Conservation (phyloP, 2,113 vertebrate species). For the Lophius piscatorius region DNA sequence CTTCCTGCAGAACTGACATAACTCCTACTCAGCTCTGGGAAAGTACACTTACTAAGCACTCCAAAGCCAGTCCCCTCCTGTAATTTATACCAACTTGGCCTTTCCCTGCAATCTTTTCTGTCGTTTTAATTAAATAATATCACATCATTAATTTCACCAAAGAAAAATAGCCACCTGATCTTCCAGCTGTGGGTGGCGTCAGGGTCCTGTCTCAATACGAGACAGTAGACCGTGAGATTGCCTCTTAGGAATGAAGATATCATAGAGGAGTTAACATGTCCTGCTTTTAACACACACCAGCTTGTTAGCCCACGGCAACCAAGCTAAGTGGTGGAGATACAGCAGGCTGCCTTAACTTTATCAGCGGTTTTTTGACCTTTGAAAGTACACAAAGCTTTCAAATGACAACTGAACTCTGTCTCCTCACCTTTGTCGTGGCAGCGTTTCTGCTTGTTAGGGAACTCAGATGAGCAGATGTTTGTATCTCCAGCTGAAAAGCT, state of each 20-base stretch:
- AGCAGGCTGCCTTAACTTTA: constrained; percentile 56
- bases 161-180: constrained; percentile 75
- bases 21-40: constrained; percentile 49
- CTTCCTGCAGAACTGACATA: constrained; percentile 43
- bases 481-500: too few relatives aligned
- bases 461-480: too few relatives aligned
- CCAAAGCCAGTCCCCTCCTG: constrained; percentile 19
- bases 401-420: constrained; percentile 48
- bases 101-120: constrained; percentile 75
- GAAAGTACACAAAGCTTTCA: constrained; percentile 59
- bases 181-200: constrained; percentile 27
- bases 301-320: constrained; percentile 29
- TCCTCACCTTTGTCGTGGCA: constrained; percentile 7
- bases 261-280: constrained; percentile 56
- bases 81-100: constrained; percentile 75
- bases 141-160: constrained; percentile 80
- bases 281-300: constrained; percentile 24
- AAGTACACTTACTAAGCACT: constrained; percentile 29
- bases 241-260: constrained; percentile 56
- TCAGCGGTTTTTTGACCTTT: constrained; percentile 71
- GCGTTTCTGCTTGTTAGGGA: constrained; percentile 8
- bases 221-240: constrained; percentile 67
- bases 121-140: constrained; percentile 88
- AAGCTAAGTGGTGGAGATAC: background rate
- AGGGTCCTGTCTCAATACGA: constrained; percentile 57